A percentile compares a stretch with the other conserved stretches of the same genome.
These are phyloP conservation scores for Charanyca ferruginea DNA, from an alignment of 2,888 invertebrate genomes.

Conservation along the genomic window DNA sequence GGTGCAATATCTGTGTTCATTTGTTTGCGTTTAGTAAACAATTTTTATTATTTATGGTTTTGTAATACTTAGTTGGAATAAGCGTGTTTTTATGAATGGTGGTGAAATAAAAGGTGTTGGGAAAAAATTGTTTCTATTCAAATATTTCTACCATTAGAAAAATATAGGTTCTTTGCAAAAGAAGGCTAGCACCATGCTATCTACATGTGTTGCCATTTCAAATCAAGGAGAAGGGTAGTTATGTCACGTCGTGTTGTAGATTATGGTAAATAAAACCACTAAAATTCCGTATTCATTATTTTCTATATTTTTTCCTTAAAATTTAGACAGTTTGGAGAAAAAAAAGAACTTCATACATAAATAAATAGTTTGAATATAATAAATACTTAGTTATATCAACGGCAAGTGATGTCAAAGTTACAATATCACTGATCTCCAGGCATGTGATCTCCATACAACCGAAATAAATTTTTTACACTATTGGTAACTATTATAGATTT, in stretches of 20 bases:
- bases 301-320: constrained; percentile 87
- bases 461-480: constrained; percentile 79
- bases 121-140: constrained; percentile 45
- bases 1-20: constrained; percentile 52
- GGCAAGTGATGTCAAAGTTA: constrained; percentile 82
- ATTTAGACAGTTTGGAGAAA: constrained; percentile 82
- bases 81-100: constrained; percentile 53
- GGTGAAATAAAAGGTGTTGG: constrained; percentile 70
- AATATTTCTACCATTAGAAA: background rate
- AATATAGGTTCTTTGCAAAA: background rate
- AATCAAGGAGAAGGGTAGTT: background rate
- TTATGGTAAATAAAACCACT: constrained; percentile 69
- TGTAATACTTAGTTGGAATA: constrained; percentile 49
- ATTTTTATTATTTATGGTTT: constrained; percentile 46
- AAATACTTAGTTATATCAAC: constrained; percentile 82
- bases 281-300: constrained; percentile 78
- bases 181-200: background rate
- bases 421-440: constrained; percentile 66
- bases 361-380: constrained; percentile 74
- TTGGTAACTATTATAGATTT: constrained; percentile 88
- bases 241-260: background rate
- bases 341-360: constrained; percentile 77
- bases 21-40: constrained; percentile 47
- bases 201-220: background rate
- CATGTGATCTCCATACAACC: constrained; percentile 65